Percentiles rank a stretch among this genome's conserved stretches.
These are phyloP conservation scores for Bolinopsis microptera DNA, from an alignment of 37 sponge, comb jelly and placozoan species.

Conservation along the genomic window DNA sequence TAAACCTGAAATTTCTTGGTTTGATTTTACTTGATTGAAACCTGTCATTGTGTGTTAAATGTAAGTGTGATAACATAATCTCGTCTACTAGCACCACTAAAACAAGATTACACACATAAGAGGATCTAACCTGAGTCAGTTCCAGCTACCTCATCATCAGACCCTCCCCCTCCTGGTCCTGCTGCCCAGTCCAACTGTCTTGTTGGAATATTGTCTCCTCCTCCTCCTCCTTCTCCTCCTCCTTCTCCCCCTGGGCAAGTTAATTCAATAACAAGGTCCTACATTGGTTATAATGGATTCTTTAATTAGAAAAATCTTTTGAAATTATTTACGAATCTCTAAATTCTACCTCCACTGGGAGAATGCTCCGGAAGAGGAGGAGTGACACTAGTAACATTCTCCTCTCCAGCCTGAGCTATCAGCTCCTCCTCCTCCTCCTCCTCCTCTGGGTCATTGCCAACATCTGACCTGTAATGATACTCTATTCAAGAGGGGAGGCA, in stretches of 20 bases:
- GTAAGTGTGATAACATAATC: too few species aligned
- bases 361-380: too few species aligned
- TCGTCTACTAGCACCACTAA: too few species aligned
- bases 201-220: neutral
- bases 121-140: neutral
- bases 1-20: constrained; percentile 9
- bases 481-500: too few species aligned
- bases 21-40: too few species aligned
- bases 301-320: too few species aligned
- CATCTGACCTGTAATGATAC: too few species aligned
- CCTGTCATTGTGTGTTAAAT: too few species aligned
- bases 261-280: neutral
- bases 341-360: too few species aligned
- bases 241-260: neutral
- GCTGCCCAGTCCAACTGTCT: neutral
- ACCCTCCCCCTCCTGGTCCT: neutral
- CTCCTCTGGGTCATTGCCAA: too few species aligned
- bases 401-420: neutral
- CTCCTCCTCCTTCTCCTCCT: neutral
- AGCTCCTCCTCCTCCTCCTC: neutral
- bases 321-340: too few species aligned
- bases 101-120: too few species aligned
- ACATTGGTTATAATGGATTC: neutral
- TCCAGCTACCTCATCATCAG: neutral
- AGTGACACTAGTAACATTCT: neutral